Base-by-base conservation (phyloP, 2,797 vertebrate species). In the Denticeps clupeoides region DNA sequence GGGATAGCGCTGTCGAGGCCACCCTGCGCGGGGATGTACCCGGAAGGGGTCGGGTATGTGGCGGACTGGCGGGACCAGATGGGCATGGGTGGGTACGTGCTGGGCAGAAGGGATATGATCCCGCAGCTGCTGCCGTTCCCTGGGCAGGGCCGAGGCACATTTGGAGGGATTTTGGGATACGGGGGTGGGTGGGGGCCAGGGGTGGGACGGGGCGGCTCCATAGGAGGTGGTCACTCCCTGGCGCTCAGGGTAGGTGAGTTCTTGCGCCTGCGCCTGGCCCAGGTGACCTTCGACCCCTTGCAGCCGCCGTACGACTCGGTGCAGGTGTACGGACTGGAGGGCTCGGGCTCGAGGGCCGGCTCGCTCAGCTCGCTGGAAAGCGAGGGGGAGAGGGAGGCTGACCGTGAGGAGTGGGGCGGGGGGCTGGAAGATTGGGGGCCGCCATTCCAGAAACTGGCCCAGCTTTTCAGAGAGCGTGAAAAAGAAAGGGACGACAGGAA, bases 301-400 rank as follows among this genome's bases (percentile, higher is more conserved):
- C 86, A 89, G 66, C 90, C 90, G 0, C 90, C 90, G 0, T 93
- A 90, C 26, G 90, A 93, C 67, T 93, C 90, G 0, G 87, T 93
- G 70, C 90, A 93, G 72, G 87, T 93, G 59, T 93, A 91, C 2
- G 90, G 89, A 57, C 83, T 89, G 41, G 90, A 93, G 66, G 90
- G 90, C 41, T 83, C 80, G 13, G 90, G 89, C 11, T 93, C 90
- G n/a, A 77, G 87, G 7, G 89, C 89, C 0, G 89, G 89, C 28
- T 92, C 90, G 2, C 83, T 92, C 21, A 86, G 88, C 67, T 91
- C 89, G 0, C 72, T 85, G 7, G 82, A 88, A 46, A 89, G 88
- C 0, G 87, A 90, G 49, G 84, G 80, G 1, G 85, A 86, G 2
- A 82, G 84, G 11, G 72, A 81, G 41, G 69, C 73, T 2, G 82